Evolutionary conservation across 2,113 vertebrate species (phyloP).

Genomic region (Pteropus alecto): DNA sequence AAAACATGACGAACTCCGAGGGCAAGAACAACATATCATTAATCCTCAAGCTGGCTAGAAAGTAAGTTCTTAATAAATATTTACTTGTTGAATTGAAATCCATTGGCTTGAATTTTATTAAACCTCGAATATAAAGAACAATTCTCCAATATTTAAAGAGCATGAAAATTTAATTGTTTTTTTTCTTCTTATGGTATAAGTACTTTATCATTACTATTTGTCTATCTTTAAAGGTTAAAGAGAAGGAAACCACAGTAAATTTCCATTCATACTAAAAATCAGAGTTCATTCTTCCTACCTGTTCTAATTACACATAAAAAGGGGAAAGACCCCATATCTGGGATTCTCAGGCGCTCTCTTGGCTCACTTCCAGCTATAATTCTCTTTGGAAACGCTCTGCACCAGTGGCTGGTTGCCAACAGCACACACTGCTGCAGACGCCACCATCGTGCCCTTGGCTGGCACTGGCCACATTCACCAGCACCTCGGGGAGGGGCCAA

Average conservation of each 20-base stretch:
- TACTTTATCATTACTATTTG: conserved; percentile 15
- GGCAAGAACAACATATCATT: neutral
- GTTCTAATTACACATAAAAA: neutral
- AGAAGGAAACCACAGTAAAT: conserved; percentile 1
- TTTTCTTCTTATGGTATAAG: conserved; percentile 7
- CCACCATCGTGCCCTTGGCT: too few species aligned
- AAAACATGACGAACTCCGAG: neutral
- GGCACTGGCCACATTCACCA: neutral
- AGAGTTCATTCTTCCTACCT: neutral
- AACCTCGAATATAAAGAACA: conserved; percentile 41
- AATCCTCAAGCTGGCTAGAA: neutral
- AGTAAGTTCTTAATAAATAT: conserved; percentile 49
- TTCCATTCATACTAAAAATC: conserved; percentile 18
- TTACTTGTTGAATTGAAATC: conserved; percentile 55
- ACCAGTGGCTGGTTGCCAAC: neutral
- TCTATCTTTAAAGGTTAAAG: conserved; percentile 16
- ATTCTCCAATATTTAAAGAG: conserved; percentile 47
- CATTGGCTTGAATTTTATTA: conserved; percentile 54
- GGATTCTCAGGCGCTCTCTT: neutral
- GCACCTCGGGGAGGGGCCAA: fast-evolving
- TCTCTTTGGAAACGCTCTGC: neutral
- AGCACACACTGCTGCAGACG: fast-evolving
- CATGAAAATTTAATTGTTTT: conserved; percentile 55
- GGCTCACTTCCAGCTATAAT: neutral
- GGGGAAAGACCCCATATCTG: neutral